A percentile compares a stretch with the other conserved stretches of the same genome.
These are phyloP conservation scores for Excalfactoria chinensis DNA, from an alignment of 2,113 vertebrate species.

Conservation along the genomic window DNA sequence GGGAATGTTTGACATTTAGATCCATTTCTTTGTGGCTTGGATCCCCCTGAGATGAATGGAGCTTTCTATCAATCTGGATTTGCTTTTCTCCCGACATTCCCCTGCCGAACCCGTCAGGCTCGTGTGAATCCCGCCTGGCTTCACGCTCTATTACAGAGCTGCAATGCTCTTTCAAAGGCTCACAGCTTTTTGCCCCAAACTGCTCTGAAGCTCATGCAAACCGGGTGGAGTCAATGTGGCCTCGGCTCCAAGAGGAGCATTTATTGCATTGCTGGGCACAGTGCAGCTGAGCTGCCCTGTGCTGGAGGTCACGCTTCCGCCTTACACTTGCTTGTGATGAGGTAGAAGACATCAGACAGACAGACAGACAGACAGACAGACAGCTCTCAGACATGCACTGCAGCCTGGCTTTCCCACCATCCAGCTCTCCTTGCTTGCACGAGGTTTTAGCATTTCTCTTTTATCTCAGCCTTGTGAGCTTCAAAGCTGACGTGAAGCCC, in stretches of 20 bases:
- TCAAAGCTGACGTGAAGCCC: neutral
- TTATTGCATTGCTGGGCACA: accelerated
- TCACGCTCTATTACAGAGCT: accelerated
- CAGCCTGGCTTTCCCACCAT: neutral
- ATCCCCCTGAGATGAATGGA: neutral
- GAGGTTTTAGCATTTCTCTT: conserved; percentile 16
- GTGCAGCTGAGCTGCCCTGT: accelerated
- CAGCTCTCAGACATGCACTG: neutral
- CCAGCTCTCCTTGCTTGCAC: neutral
- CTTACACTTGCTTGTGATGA: neutral
- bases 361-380: neutral
- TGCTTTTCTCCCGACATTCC: neutral
- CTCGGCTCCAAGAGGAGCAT: accelerated
- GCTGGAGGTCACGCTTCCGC: neutral
- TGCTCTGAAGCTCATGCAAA: neutral
- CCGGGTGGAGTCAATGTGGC: accelerated
- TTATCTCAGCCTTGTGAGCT: neutral
- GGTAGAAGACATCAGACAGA: neutral
- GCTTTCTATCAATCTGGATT: neutral
- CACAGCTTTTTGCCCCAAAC: accelerated
- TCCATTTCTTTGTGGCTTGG: neutral
- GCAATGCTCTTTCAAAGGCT: neutral
- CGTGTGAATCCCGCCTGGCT: accelerated
- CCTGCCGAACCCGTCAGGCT: accelerated
- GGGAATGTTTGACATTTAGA: neutral